These are phyloP conservation scores for Melanotaenia pygmaea DNA, from an alignment of 2,797 vertebrate species.

Conservation along the genomic window DNA sequence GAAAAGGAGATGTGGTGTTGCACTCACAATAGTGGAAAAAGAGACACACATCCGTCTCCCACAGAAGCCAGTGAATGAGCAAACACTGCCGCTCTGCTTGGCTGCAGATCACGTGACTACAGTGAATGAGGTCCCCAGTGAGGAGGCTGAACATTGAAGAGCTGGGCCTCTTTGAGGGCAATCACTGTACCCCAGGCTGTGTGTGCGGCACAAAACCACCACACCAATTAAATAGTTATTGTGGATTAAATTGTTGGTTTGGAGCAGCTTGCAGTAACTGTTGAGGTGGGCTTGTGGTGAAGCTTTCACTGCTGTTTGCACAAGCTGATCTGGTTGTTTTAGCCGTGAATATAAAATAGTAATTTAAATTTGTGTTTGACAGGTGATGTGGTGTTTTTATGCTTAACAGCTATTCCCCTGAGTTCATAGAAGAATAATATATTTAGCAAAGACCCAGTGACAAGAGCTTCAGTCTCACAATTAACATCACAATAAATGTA, in stretches of 20 bases:
- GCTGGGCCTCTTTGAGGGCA: slow-evolving; percentile 56
- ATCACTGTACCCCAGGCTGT: slow-evolving; percentile 30
- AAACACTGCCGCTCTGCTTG: slow-evolving; percentile 45
- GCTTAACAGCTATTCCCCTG: not conserved
- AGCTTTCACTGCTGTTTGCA: slow-evolving; percentile 13
- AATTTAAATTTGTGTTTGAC: slow-evolving; percentile 26
- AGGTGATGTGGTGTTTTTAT: slow-evolving; percentile 7
- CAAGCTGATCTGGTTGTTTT: slow-evolving; percentile 11
- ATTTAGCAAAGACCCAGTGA: too few species aligned
- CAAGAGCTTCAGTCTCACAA: too few species aligned
- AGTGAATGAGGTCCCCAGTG: slow-evolving; percentile 62
- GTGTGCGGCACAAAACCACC: slow-evolving; percentile 36
- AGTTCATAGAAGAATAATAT: too few species aligned
- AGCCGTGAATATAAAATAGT: not conserved
- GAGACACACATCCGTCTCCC: slow-evolving; percentile 62
- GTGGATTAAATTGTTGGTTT: slow-evolving; percentile 14
- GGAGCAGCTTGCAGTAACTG: slow-evolving; percentile 1
- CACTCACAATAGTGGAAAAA: slow-evolving; percentile 26
- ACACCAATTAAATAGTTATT: slow-evolving; percentile 21
- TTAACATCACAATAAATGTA: too few species aligned
- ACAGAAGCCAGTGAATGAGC: slow-evolving; percentile 61
- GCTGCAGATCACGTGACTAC: slow-evolving; percentile 45
- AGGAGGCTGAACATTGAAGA: slow-evolving; percentile 42
- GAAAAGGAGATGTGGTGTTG: slow-evolving; percentile 24
- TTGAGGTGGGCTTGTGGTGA: slow-evolving; percentile 16